Conservation (phyloP, 2,797 vertebrate genomes). For the Lithobates sylvaticus region DNA sequence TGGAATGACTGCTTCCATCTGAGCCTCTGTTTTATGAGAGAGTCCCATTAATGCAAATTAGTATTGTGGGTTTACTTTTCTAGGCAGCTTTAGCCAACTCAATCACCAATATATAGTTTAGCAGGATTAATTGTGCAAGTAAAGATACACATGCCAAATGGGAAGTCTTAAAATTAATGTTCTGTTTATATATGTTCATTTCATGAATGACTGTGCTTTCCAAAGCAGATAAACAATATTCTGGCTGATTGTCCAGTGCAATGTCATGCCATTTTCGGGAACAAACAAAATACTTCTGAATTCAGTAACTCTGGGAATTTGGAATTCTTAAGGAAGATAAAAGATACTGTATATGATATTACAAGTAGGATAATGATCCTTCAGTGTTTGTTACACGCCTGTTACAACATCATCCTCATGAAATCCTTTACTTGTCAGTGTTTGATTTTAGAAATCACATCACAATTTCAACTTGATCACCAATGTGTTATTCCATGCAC, state of each 20-base stretch:
- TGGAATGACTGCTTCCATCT: neutral
- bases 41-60: conserved; percentile 11
- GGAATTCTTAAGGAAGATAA: neutral
- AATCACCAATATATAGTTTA: conserved; percentile 54
- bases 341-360: neutral
- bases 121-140: conserved; percentile 47
- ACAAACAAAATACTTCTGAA: neutral
- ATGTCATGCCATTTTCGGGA: neutral
- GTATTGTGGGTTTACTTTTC: conserved; percentile 28
- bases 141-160: conserved; percentile 44
- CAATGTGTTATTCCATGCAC: no score
- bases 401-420: no score
- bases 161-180: conserved; percentile 57
- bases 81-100: conserved; percentile 32
- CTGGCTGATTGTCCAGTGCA: neutral
- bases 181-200: conserved; percentile 45
- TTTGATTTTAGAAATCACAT: no score
- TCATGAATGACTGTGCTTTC: conserved; percentile 29
- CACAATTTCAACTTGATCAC: no score
- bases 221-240: conserved; percentile 29
- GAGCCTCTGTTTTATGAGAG: neutral
- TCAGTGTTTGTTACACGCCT: no score
- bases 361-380: neutral
- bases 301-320: neutral
- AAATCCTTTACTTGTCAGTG: no score